phyloP scores from a whole-genome alignment of 2,113 vertebrate species.

The Colaptes auratus region DNA sequence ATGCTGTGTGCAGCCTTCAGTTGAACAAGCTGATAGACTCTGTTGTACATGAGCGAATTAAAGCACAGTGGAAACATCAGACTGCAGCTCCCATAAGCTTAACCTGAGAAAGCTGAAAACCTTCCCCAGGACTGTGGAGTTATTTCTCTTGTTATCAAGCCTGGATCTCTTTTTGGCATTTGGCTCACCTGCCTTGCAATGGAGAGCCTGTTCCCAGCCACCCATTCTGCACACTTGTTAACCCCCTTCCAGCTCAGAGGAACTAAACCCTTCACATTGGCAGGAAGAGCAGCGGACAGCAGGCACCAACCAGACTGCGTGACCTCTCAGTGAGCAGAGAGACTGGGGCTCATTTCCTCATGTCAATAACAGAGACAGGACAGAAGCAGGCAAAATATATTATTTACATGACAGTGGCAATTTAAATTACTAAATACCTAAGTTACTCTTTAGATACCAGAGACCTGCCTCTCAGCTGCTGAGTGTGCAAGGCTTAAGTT shows the following conservation, averaged over 20 bases:
- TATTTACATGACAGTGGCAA: neutral
- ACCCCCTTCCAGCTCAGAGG: neutral
- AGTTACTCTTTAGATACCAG: neutral
- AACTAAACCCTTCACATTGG: neutral
- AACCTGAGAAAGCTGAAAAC: neutral
- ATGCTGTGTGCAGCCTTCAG: neutral
- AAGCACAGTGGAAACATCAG: neutral
- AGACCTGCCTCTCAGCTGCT: neutral
- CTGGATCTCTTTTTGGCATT: neutral
- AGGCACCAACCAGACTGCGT: neutral
- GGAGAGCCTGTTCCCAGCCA: neutral
- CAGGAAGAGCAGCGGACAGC: neutral
- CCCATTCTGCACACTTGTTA: neutral
- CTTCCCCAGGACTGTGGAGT: neutral
- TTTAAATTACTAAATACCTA: constrained; percentile 33
- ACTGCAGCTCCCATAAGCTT: neutral
- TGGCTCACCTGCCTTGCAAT: neutral
- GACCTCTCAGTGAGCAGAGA: neutral
- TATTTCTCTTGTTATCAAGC: neutral
- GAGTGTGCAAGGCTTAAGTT: constrained; percentile 11
- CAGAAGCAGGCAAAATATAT: neutral
- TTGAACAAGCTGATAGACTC: neutral
- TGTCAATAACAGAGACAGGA: neutral
- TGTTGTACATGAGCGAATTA: neutral
- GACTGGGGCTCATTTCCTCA: neutral